Base-by-base conservation (phyloP, 2,113 vertebrate species). In the Alouatta palliata region DNA sequence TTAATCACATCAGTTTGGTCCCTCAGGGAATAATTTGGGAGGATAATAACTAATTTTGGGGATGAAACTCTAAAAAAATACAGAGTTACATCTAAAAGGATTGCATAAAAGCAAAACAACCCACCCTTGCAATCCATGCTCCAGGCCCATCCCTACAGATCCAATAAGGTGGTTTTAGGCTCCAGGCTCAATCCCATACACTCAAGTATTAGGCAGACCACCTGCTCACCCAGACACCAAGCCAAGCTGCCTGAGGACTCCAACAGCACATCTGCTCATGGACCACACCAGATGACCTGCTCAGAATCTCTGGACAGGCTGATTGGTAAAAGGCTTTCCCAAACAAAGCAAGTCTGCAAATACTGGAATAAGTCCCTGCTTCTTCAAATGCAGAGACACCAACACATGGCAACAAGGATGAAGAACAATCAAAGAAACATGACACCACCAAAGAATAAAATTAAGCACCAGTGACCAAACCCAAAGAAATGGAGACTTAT, bases 31-130 rank as follows among this genome's bases (percentile, higher is more conserved):
- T 79, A 79, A 94, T 79, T 90, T 43, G 87, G 45, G 66, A 95
- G 56, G 40, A 93, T 49, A 64, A 97, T 43, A 87, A 94, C 27
- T 73, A 93, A 88, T 95, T 88, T 96, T n/a, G 47, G 68, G 45
- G n/a, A 84, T 79, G 30, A 91, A 95, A 56, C 76, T 45, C 37
- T 87, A 89, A 95, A n/a, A 82, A 88, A 87, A 25, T 64, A n/a
- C 20, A 80, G 40, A 37, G 80, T 87, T 75, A 61, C 0, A 91
- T 83, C 10, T 17, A 47, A 96, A 84, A 86, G 58, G 43, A 8
- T 21, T 30, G 43, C 96, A 73, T 21, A 52, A 82, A 90, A 92
- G 64, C 21, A 54, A 84, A 92, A 47, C 6, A 32, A 89, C 30
- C 10, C 23, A 52, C 35, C 7, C 40, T 70, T 6, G n/a, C 47